Evolutionary conservation across 2,113 vertebrate species (phyloP).

Genomic region (Pheucticus melanocephalus): DNA sequence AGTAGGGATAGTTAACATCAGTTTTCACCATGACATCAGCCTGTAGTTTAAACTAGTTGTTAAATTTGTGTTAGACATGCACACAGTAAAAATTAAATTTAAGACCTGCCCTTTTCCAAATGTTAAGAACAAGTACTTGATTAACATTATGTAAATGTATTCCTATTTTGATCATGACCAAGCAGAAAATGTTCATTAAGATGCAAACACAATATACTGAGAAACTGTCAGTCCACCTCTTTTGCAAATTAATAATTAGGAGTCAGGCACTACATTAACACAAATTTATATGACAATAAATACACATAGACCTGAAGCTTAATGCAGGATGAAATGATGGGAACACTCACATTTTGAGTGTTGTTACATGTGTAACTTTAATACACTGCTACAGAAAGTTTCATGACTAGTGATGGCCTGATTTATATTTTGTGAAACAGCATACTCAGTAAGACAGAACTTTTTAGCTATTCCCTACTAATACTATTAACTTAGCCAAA

Average conservation of each 20-base stretch:
- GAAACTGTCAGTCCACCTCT: constrained; percentile 42
- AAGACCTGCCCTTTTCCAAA: constrained; percentile 56
- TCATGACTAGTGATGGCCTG: not conserved
- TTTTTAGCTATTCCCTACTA: not conserved
- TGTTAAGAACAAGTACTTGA: constrained; percentile 58
- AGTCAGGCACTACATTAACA: constrained; percentile 9
- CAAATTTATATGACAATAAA: constrained; percentile 24
- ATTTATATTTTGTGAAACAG: not conserved
- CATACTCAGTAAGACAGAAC: not conserved
- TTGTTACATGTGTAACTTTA: not conserved
- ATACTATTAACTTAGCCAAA: not conserved
- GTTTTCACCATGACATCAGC: not conserved
- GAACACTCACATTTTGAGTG: not conserved
- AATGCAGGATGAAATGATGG: not conserved
- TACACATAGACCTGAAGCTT: not conserved
- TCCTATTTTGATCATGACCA: constrained; percentile 57
- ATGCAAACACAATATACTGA: constrained; percentile 38
- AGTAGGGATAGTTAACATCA: not conserved
- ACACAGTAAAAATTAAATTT: constrained; percentile 45
- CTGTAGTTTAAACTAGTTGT: constrained; percentile 26
- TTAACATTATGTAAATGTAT: constrained; percentile 64
- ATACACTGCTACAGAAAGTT: not conserved
- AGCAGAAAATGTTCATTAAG: constrained; percentile 64
- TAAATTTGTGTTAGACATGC: constrained; percentile 28
- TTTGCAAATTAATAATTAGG: constrained; percentile 41